Base-by-base conservation (phyloP, 2,888 invertebrate genomes). In the Frankliniella fusca region DNA sequence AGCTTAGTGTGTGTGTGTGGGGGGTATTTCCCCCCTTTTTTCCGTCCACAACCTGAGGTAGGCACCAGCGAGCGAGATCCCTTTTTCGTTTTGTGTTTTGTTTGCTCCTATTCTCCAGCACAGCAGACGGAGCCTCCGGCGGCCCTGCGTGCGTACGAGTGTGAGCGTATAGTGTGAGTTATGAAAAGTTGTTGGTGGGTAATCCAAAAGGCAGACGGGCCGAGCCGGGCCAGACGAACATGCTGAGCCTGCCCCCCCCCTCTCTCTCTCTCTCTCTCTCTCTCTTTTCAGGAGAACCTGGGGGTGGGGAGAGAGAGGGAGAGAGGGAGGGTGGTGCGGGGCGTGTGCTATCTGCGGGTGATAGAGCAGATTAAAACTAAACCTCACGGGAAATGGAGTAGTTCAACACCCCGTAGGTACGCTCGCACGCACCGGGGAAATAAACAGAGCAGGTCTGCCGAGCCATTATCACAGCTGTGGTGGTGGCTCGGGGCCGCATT, bases 341-440 rank as follows among this genome's bases (percentile, higher is more conserved):
- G 38, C 38, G 5, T 38, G 38, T 38, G 5, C 5, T 2, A 38
- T 76, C 70, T 27, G 70, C 27, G 70, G 9, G 70, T 76, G 23
- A 76, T 23, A 76, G 27, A 27, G 70, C 23, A 76, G 70, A 76
- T 76, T 76, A 76, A 76, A 76, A 76, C 70, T 76, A 76, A 76
- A 76, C 70, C 70, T 76, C 70, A 76, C 27, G 70, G 70, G 70
- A 76, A 76, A 76, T 76, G 70, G 70, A 76, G 27, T 76, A 76
- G 70, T 76, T 27, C 27, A 76, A 76, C 70, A 76, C 70, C 70
- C 70, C 23, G 15, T 38, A 38, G 38, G 61, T n/a, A 61, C 61
- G 61, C 61, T 7, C 7, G 38, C 38, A 38, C 38, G 61, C 61
- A 15, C 15, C 61, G 61, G 20, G 38, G 38, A 38, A 38, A 38